A percentile compares a stretch with the other conserved stretches of the same genome.
phyloP scores from a whole-genome alignment of 2,113 vertebrate genomes.

The Oreochromis spilurus region DNA sequence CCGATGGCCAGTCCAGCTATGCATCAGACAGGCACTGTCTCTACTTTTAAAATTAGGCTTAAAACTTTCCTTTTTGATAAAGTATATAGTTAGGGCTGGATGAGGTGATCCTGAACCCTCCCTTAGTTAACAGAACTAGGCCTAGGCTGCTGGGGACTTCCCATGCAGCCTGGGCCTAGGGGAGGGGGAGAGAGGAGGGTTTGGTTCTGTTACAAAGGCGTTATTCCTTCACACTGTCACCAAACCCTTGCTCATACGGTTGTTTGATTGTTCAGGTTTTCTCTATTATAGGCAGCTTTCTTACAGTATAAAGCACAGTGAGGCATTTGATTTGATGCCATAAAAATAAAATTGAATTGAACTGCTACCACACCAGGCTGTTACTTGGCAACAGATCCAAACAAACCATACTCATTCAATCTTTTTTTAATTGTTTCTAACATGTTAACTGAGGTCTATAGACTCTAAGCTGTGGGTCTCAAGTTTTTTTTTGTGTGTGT shows the following conservation, averaged over 20 bases:
- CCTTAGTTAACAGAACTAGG: background rate
- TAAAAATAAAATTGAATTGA: background rate
- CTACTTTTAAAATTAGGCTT: background rate
- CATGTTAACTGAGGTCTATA: background rate
- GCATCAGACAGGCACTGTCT: background rate
- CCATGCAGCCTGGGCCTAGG: background rate
- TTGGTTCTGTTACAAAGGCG: background rate
- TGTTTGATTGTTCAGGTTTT: background rate
- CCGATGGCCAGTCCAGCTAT: too few relatives aligned
- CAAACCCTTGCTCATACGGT: background rate
- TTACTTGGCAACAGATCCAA: background rate
- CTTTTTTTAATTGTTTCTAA: background rate
- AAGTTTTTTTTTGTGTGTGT: background rate
- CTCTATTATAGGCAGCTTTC: background rate
- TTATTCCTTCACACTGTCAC: background rate
- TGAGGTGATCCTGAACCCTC: background rate
- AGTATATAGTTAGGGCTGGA: background rate
- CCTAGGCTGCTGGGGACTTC: background rate
- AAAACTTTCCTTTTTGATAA: background rate
- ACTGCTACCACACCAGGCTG: background rate
- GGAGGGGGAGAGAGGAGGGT: background rate
- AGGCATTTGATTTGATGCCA: background rate
- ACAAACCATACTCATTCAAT: background rate
- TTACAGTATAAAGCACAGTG: background rate
- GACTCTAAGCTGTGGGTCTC: background rate